phyloP scores from a whole-genome alignment of 2,888 invertebrate species.

The Psococerastis gibbosa region DNA sequence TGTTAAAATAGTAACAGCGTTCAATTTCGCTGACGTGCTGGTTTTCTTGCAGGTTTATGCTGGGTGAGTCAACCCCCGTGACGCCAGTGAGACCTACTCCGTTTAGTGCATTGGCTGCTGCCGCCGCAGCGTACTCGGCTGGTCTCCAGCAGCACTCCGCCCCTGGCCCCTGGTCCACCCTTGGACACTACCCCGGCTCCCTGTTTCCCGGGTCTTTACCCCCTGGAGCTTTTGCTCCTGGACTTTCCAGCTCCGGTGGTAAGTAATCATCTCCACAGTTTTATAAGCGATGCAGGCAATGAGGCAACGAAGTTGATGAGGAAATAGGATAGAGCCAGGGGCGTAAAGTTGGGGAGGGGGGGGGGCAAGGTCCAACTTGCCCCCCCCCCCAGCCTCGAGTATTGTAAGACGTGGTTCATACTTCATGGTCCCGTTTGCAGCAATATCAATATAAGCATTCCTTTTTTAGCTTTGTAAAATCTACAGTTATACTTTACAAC shows the following conservation, averaged over 20 bases:
- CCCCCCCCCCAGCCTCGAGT: background rate
- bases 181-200: constrained; percentile 15
- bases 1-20: too few relatives aligned
- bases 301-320: too few relatives aligned
- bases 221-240: constrained; percentile 4
- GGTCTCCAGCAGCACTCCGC: constrained; percentile 23
- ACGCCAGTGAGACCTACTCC: constrained; percentile 54
- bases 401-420: too few relatives aligned
- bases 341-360: background rate
- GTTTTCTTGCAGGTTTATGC: constrained; percentile 21
- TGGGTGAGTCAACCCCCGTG: constrained; percentile 22
- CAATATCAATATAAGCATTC: too few relatives aligned
- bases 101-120: constrained; percentile 51
- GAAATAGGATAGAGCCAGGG: too few relatives aligned
- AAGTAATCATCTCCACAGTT: background rate
- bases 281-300: background rate
- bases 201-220: constrained; percentile 14
- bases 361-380: background rate
- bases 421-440: too few relatives aligned
- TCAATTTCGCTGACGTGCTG: too few relatives aligned
- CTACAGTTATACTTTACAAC: too few relatives aligned
- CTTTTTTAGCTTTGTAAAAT: too few relatives aligned
- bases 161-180: constrained; percentile 12
- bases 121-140: constrained; percentile 37
- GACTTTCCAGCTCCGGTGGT: constrained; percentile 2